Evolutionary conservation across 1,140 invertebrate genomes (phyloP).

Genomic region (Trypoxylus dichotomus): DNA sequence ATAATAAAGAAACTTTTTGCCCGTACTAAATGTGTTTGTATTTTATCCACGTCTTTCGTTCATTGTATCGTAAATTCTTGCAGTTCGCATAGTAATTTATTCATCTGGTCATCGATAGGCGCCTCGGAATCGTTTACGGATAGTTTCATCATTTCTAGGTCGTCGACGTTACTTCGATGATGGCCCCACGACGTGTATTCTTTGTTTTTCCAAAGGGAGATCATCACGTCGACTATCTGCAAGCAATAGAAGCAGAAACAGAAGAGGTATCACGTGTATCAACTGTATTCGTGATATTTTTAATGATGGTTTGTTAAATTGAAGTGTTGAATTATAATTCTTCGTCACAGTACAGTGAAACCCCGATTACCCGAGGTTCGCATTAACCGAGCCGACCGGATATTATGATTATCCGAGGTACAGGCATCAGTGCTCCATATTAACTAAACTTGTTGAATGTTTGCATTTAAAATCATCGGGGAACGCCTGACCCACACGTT

Average conservation of each 20-base stretch:
- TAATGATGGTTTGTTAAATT: too few relatives aligned
- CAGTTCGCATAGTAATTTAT: conserved; percentile 44
- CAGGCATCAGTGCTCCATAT: too few relatives aligned
- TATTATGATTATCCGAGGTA: too few relatives aligned
- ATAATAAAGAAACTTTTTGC: conserved; percentile 12
- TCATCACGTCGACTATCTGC: conserved; percentile 49
- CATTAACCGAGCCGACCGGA: too few relatives aligned
- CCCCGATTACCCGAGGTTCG: too few relatives aligned
- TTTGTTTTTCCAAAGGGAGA: conserved; percentile 41
- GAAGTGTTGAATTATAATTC: too few relatives aligned
- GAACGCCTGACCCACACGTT: too few relatives aligned
- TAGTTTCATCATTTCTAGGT: conserved; percentile 48
- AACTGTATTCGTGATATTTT: too few relatives aligned
- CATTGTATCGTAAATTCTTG: conserved; percentile 43
- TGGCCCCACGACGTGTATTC: conserved; percentile 32
- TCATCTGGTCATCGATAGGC: conserved; percentile 45
- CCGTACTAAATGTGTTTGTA: background rate
- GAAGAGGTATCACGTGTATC: too few relatives aligned
- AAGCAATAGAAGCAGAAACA: conserved; percentile 9
- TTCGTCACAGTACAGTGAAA: too few relatives aligned
- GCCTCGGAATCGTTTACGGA: conserved; percentile 39
- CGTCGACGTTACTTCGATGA: conserved; percentile 41
- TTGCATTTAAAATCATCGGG: too few relatives aligned
- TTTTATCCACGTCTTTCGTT: background rate
- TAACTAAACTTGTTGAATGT: too few relatives aligned